Evolutionary conservation across 2,797 vertebrate genomes (phyloP), one percentile per base, ranked within the genome.

Genomic region (Coregonus suidteri): DNA sequence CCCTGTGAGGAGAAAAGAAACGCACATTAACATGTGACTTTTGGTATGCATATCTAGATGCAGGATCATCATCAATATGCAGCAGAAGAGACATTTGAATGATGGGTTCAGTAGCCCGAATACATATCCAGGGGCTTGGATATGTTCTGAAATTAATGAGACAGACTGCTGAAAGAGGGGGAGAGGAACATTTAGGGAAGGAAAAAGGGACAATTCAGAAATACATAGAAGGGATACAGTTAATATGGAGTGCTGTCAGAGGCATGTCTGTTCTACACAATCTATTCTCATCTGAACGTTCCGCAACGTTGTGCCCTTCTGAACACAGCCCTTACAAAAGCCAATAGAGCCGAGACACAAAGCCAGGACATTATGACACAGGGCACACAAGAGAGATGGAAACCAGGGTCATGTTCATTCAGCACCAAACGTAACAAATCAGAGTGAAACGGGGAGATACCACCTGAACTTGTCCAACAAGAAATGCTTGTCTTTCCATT

Each of bases 1-100:
- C 65, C 96, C 98, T 99, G 91, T 56, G 85, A 83, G 86, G 78
- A 90, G 88, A 89, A 88, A 74, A 90, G 89, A 84, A 7, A 71
- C 4, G 85, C 11, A 88, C n/a, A 18, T 56, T 64, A 4, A 20
- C 6, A 52, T 25, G 30, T 11, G 25, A n/a, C 71, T 3, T 30
- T 34, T 68, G 6, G 37, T 18, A 30, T 51, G 53, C 37, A 30
- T 3, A 11, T 66, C 51, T 14, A 14, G 34, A 62, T 4, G 51
- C 62, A 25, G 62, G 30, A 5, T 35, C 30, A 6, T 15, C 54
- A 11, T 41, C 51, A 13, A 62, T 20, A 5, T 20, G n/a, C n/a
- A 62, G 56, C 56, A 6, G 20, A 25, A 62, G 18, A 20, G 15
- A 62, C 56, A 62, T n/a, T n/a, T 6, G 56, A 62, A 1, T 6